Conservation (phyloP, 2,113 vertebrate genomes). For the Lamprologus sp. region DNA sequence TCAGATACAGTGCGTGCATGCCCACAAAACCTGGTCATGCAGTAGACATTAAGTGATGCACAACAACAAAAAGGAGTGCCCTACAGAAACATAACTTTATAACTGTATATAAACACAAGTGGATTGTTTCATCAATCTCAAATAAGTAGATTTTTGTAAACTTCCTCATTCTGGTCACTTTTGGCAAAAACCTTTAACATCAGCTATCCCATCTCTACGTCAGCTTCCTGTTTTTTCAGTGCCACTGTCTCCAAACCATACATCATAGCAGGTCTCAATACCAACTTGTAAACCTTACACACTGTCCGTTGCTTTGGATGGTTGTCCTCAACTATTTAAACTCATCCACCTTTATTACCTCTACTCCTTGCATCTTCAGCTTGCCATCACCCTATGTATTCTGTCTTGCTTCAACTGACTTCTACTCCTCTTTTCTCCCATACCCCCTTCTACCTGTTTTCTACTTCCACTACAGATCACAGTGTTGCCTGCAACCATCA, state of each 20-base stretch:
- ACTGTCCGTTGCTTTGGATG: background rate
- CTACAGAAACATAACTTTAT: background rate
- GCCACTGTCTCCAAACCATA: background rate
- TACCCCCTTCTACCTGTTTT: background rate
- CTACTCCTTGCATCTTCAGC: background rate
- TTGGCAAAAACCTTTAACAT: background rate
- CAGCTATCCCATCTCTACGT: background rate
- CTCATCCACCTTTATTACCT: background rate
- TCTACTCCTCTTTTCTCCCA: background rate
- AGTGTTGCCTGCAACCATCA: background rate
- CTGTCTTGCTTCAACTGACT: background rate
- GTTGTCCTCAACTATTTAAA: background rate
- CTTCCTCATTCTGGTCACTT: background rate
- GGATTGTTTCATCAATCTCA: background rate
- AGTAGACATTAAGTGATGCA: background rate
- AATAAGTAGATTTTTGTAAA: background rate
- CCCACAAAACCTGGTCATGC: background rate
- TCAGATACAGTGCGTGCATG: background rate
- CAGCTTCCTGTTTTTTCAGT: background rate
- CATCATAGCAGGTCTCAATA: background rate
- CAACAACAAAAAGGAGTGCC: background rate
- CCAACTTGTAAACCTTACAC: background rate
- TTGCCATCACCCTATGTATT: background rate
- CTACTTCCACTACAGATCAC: background rate
- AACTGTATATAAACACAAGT: background rate